These are phyloP conservation scores for Chaetorhynchus papuensis DNA, from an alignment of 2,113 vertebrate genomes.

Conservation along the genomic window DNA sequence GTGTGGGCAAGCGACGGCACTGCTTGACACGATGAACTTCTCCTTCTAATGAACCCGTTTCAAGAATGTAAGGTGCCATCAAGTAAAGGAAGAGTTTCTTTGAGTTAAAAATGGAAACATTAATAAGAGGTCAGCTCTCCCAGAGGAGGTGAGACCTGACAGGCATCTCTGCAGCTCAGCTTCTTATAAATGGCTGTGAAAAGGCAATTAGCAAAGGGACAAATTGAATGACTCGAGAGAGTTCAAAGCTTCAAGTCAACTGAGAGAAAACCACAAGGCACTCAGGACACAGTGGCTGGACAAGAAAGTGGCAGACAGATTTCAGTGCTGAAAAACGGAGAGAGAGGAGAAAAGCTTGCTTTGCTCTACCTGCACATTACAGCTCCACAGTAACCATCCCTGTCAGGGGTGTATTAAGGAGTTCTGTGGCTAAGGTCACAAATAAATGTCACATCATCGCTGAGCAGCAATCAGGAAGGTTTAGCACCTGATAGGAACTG, in stretches of 20 bases:
- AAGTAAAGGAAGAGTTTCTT: neutral
- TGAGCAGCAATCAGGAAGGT: neutral
- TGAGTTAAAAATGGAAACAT: neutral
- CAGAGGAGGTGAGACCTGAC: neutral
- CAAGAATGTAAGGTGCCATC: neutral
- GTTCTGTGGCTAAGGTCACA: neutral
- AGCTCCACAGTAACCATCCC: neutral
- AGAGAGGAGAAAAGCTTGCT: neutral
- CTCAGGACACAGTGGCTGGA: neutral
- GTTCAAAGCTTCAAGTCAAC: constrained; percentile 3
- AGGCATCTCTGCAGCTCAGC: neutral
- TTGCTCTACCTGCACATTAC: neutral
- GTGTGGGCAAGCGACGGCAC: neutral
- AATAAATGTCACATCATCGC: neutral
- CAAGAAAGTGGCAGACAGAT: neutral
- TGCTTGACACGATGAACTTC: neutral
- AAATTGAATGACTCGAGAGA: neutral
- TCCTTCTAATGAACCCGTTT: neutral
- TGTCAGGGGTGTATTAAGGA: neutral
- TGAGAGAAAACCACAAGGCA: neutral
- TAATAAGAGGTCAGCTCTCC: neutral
- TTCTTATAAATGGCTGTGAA: neutral
- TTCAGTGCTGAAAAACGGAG: neutral
- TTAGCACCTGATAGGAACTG: neutral
- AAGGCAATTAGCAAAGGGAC: constrained; percentile 20